Conservation (phyloP, 2,888 invertebrate species). For the Phyllotreta cruciferae region DNA sequence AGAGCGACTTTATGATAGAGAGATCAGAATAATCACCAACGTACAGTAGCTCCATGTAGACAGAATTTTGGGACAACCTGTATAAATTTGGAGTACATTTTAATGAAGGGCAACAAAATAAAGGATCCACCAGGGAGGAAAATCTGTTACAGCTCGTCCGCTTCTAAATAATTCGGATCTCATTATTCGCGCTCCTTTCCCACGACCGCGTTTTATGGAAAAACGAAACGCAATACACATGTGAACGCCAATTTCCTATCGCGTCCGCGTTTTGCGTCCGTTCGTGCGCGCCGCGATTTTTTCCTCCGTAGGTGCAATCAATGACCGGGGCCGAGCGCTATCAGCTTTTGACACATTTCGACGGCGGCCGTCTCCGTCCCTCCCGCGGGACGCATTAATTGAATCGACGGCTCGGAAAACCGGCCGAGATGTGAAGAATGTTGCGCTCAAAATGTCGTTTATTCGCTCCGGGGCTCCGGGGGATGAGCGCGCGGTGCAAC, state of each 20-base stretch:
- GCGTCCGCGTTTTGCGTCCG: constrained; percentile 34
- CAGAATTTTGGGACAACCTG: too few species aligned
- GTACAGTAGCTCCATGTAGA: too few species aligned
- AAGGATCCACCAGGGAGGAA: too few species aligned
- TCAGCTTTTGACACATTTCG: constrained; percentile 29
- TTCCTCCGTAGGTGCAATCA: constrained; percentile 30
- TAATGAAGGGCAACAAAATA: too few species aligned
- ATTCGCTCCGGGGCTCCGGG: too few species aligned
- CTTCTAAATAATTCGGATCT: background rate
- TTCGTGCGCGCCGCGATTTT: constrained; percentile 33
- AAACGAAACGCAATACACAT: constrained; percentile 26
- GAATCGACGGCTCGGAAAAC: constrained; percentile 27
- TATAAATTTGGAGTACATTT: too few species aligned
- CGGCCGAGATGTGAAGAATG: constrained; percentile 3
- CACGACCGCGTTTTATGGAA: constrained; percentile 2
- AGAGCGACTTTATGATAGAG: too few species aligned
- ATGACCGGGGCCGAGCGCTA: constrained; percentile 29
- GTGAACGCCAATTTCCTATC: constrained; percentile 39
- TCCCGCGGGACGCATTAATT: constrained; percentile 17
- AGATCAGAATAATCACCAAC: too few species aligned
- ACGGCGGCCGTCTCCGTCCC: constrained; percentile 9
- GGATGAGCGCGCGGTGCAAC: background rate
- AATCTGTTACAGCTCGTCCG: background rate
- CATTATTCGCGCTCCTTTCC: background rate
- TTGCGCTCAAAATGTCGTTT: background rate